Percentiles rank a stretch among this genome's conserved stretches.
These are phyloP conservation scores for Eretmochelys imbricata DNA, from an alignment of 2,113 vertebrate species.

Conservation along the genomic window DNA sequence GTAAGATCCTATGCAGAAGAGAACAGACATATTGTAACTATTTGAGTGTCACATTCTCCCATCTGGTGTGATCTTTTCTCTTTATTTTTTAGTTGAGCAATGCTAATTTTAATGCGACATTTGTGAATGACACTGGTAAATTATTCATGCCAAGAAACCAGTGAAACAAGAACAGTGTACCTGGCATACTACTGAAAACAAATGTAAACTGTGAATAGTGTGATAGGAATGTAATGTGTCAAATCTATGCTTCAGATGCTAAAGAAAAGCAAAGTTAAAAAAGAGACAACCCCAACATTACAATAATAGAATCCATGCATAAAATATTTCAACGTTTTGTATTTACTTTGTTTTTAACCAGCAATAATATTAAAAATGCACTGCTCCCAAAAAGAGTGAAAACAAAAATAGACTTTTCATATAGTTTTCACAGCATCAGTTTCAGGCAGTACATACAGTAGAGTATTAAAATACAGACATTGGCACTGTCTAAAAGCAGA, in stretches of 20 bases:
- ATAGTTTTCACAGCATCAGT: neutral
- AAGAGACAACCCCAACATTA: neutral
- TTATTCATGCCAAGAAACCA: neutral
- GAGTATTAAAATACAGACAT: neutral
- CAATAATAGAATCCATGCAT: fast-evolving
- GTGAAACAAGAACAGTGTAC: neutral
- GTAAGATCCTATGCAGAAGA: neutral
- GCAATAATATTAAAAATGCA: neutral
- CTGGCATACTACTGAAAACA: neutral
- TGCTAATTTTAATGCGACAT: neutral
- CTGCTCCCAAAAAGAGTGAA: neutral
- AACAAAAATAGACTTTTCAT: neutral
- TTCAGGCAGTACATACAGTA: fast-evolving
- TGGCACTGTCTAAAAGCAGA: neutral
- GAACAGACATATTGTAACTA: neutral
- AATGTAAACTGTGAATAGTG: neutral
- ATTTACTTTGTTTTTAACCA: neutral
- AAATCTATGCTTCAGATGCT: neutral
- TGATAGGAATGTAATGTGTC: neutral
- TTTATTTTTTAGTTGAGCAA: neutral
- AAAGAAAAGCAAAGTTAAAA: neutral
- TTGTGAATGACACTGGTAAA: neutral
- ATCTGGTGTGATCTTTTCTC: neutral
- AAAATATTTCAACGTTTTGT: neutral
- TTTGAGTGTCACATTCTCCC: neutral